Percentiles rank a stretch among this genome's conserved stretches.
phyloP scores from a whole-genome alignment of 2,113 vertebrate species.

The Lagenorhynchus albirostris region DNA sequence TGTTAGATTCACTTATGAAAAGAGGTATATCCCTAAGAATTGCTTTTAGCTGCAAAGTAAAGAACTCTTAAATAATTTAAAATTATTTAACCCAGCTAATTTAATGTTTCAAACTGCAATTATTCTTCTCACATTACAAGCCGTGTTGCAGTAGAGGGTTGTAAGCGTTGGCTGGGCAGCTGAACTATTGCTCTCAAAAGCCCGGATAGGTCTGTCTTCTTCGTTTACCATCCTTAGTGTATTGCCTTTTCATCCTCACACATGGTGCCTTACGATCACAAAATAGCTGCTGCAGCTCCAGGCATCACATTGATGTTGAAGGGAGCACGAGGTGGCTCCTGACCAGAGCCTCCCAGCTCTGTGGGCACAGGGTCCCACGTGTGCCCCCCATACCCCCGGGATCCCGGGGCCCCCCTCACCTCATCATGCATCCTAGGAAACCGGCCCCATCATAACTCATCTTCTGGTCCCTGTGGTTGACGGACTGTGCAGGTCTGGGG shows the following conservation, averaged over 20 bases:
- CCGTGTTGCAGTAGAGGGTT: neutral
- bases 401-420: no score
- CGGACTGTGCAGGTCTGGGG: no score
- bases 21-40: neutral
- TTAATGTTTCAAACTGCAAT: neutral
- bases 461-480: neutral
- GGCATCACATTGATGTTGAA: neutral
- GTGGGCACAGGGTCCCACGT: no score
- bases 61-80: neutral
- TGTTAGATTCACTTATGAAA: neutral
- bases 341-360: no score
- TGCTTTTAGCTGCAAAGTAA: neutral
- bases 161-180: neutral
- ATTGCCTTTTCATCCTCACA: neutral
- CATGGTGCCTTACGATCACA: neutral
- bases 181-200: neutral
- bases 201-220: neutral
- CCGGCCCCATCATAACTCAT: fast-evolving
- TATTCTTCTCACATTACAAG: neutral
- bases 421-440: no score
- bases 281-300: no score
- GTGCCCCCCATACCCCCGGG: fast-evolving
- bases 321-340: neutral
- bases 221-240: neutral
- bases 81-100: neutral